Base-by-base conservation (phyloP, 2,113 vertebrate genomes). In the Hydrolagus affinis region DNA sequence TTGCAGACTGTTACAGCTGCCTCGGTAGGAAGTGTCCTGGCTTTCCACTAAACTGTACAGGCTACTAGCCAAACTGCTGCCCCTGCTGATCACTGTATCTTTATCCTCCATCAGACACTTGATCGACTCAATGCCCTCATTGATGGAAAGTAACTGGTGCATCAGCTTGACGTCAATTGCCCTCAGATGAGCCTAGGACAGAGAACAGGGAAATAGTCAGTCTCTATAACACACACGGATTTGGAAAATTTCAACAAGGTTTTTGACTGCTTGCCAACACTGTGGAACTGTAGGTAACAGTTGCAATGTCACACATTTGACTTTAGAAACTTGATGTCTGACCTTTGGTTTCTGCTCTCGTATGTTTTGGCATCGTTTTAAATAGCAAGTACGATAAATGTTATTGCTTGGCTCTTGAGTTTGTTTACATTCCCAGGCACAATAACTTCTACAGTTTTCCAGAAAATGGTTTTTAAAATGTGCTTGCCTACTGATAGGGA, bases 51-150 rank as follows among this genome's bases (percentile, higher is more conserved):
- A 91, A 88, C 97, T 98, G 93, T 95, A 97, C 80, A 97, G 87
- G 88, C 97, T 99, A 85, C 96, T 95, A 3, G 94, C 94, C 90
- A 97, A 90, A 88, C 97, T 99, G 92, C 96, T 95, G 11, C 95
- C 96, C 19, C 94, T 93, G 90, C 97, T 98, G 86, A 93, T 92
- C 8, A 92, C 88, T 21, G 94, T 92, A 17, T 92, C 95, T 86
- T 96, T 95, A 90, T 98, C 97, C 70, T 99, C 97, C 9, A 97
- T 95, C 89, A 97, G 92, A 96, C 97, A 99, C 68, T 96, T 96
- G 90, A 98, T 94, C 75, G 97, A 98, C 90, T 98, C 97, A 21
- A 99, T 98, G 85, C 92, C 97, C 87, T 99, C 97, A 56, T 99
- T 99, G 92, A 99, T 97, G 21, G 96, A 88, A n/a, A 99, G 93